Base-by-base conservation (phyloP, 1,140 invertebrate species). In the Drosophila serrata region DNA sequence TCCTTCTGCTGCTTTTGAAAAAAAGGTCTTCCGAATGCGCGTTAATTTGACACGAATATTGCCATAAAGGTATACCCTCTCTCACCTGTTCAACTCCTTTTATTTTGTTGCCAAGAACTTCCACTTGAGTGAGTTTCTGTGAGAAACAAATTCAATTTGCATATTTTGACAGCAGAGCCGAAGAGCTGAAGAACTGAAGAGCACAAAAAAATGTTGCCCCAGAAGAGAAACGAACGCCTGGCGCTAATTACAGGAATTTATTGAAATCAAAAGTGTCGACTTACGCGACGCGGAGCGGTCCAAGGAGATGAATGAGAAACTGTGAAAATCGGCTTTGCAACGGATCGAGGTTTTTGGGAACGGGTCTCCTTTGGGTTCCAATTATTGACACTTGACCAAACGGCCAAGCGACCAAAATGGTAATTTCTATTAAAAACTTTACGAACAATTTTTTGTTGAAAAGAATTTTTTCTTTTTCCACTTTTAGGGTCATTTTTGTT, bases 341-440 rank as follows among this genome's bases (percentile, higher is more conserved):
- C 27, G 40, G 37, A 37, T 37, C 40, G 49, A 27, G 22, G 24
- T 39, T 70, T 33, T 24, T 42, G 11, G 59, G 64, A 48, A 29
- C 72, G 55, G 53, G 55, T 37, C 31, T 46, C 61, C 48, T 53
- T 59, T 29, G 60, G 69, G 64, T 35, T 69, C 80, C 75, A 80
- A 79, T 87, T 87, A 88, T 87, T 87, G 84, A 87, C 84, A 87
- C 84, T 87, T 87, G 84, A 88, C 84, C 84, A 84, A 87, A 82
- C 82, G 82, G 75, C 67, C 84, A 70, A 80, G 76, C 67, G 67
- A 78, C 85, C 84, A 88, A 87, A 88, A 87, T 87, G 84, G 67
- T 87, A 87, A 87, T 88, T 87, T 84, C 84, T 88, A 88, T 87
- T 88, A 88, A 88, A 78, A 87, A 87, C 80, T 87, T 87, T 88